phyloP scores from a whole-genome alignment of 2,888 invertebrate genomes.

The Drosophila meridiana region DNA sequence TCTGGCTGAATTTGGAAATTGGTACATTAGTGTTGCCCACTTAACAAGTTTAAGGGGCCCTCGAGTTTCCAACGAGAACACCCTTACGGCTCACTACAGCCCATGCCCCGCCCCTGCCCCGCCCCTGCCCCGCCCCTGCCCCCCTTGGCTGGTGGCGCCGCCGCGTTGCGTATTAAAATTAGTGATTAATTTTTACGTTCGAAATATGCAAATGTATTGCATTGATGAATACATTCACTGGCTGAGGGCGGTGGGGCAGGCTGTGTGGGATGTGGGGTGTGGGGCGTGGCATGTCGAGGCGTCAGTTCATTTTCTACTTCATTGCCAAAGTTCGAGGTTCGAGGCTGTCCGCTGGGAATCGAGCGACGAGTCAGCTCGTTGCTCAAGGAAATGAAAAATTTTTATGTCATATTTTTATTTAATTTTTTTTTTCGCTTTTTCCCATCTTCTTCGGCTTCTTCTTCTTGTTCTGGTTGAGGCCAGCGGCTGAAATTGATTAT shows the following conservation, averaged over 20 bases:
- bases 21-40: conserved; percentile 83
- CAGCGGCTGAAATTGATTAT: conserved; percentile 83
- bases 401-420: conserved; percentile 80
- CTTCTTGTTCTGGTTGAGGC: conserved; percentile 32
- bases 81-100: conserved; percentile 1
- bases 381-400: conserved; percentile 80
- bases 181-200: conserved; percentile 85
- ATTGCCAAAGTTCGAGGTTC: conserved; percentile 69
- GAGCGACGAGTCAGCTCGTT: conserved; percentile 39
- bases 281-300: conserved; percentile 57
- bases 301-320: conserved; percentile 81
- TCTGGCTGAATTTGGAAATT: conserved; percentile 80
- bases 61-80: conserved; percentile 33
- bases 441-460: neutral
- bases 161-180: conserved; percentile 82
- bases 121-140: neutral
- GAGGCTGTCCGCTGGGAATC: conserved; percentile 75
- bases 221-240: conserved; percentile 82
- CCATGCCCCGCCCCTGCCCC: neutral
- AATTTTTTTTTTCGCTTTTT: conserved; percentile 40
- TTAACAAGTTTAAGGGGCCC: conserved; percentile 80
- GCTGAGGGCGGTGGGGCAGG: neutral
- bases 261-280: conserved; percentile 21
- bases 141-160: conserved; percentile 32
- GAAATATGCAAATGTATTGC: conserved; percentile 83